phyloP scores from a whole-genome alignment of 2,888 invertebrate species.

The Nebria salina region DNA sequence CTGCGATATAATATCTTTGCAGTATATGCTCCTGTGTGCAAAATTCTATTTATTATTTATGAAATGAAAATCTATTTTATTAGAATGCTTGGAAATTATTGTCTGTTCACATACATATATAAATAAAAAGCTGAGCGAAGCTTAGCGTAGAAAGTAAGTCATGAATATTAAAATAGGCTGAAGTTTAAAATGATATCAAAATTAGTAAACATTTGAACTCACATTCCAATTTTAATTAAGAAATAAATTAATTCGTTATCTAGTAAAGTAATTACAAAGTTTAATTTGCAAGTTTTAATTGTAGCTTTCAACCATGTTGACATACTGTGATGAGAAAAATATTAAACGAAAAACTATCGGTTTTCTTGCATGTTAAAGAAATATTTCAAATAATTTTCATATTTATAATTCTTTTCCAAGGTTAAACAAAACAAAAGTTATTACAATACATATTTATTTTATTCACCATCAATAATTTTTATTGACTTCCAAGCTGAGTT shows the following conservation, averaged over 20 bases:
- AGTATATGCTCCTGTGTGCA: too few species aligned
- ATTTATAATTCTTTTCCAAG: background rate
- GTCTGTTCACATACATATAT: background rate
- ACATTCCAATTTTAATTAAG: slow-evolving; percentile 23
- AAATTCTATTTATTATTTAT: too few species aligned
- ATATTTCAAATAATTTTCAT: background rate
- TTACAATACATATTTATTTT: too few species aligned
- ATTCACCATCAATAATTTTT: too few species aligned
- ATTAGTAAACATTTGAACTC: slow-evolving; percentile 1
- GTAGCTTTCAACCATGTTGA: background rate
- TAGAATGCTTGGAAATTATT: too few species aligned
- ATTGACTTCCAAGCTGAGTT: too few species aligned
- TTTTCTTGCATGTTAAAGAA: background rate
- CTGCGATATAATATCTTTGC: background rate
- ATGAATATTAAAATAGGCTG: background rate
- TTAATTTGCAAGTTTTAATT: slow-evolving; percentile 5
- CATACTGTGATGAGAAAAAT: background rate
- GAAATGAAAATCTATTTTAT: too few species aligned
- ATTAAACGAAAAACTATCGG: background rate
- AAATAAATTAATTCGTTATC: slow-evolving; percentile 29
- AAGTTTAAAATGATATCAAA: background rate
- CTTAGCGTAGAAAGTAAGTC: background rate
- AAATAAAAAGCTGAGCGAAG: background rate
- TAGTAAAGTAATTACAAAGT: slow-evolving; percentile 31
- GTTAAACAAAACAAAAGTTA: background rate